A percentile compares a stretch with the other conserved stretches of the same genome.
Evolutionary conservation across 1,140 invertebrate genomes (phyloP).

Genomic region (Limonius californicus): DNA sequence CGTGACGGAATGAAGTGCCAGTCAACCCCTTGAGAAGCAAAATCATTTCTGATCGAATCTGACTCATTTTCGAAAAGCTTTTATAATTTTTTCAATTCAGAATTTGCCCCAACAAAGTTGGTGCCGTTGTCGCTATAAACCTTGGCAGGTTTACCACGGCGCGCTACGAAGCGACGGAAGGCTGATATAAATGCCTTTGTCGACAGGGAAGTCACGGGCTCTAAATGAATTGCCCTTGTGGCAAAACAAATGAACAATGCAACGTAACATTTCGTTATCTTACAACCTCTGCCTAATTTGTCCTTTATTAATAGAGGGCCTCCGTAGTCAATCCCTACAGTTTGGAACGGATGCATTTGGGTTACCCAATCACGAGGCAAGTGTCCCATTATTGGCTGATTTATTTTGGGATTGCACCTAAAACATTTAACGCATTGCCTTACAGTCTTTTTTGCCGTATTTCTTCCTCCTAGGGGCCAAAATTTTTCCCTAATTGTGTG

Average conservation of each 20-base stretch:
- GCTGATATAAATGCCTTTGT: slow-evolving; percentile 30
- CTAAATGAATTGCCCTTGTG: slow-evolving; percentile 34
- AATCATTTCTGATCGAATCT: not conserved
- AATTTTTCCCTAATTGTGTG: slow-evolving; percentile 26
- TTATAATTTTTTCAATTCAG: not conserved
- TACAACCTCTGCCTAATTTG: not conserved
- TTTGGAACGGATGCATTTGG: slow-evolving; percentile 33
- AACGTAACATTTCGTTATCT: slow-evolving; percentile 32
- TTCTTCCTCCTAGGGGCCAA: slow-evolving; percentile 38
- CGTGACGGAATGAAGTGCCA: not conserved
- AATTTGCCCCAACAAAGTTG: slow-evolving; percentile 14
- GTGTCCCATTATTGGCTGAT: slow-evolving; percentile 38
- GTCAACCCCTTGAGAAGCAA: no score
- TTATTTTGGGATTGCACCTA: slow-evolving; percentile 28
- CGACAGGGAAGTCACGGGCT: slow-evolving; percentile 24
- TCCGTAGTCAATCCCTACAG: slow-evolving; percentile 35
- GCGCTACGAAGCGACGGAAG: slow-evolving; percentile 37
- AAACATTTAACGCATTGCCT: slow-evolving; percentile 39
- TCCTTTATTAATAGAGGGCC: slow-evolving; percentile 10
- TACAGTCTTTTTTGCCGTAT: slow-evolving; percentile 28
- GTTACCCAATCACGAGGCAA: slow-evolving; percentile 37
- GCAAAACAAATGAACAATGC: slow-evolving; percentile 29
- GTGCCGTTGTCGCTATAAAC: slow-evolving; percentile 17
- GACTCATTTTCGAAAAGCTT: not conserved
- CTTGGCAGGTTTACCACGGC: slow-evolving; percentile 27